phyloP scores from a whole-genome alignment of 2,113 vertebrate species.

The Girardinichthys multiradiatus region DNA sequence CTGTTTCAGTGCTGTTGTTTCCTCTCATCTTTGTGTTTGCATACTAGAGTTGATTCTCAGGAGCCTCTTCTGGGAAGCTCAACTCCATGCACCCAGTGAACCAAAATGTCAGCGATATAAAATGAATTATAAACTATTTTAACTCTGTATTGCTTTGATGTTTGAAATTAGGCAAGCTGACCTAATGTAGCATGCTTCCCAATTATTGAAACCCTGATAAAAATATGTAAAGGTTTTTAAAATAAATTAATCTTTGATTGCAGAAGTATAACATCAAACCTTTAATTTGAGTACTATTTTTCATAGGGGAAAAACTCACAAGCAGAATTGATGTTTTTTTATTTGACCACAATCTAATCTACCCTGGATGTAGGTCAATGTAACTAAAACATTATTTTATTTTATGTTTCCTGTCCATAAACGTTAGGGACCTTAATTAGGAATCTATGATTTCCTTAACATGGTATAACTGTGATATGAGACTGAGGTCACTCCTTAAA shows the following conservation, averaged over 20 bases:
- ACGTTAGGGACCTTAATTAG: no score
- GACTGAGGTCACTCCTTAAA: no score
- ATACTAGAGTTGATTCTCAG: constrained; percentile 13
- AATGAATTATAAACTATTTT: constrained; percentile 4
- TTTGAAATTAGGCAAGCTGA: background rate
- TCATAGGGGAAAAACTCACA: no score
- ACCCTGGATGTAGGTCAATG: no score
- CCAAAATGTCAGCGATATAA: constrained; percentile 5
- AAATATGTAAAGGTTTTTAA: background rate
- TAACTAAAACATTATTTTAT: no score
- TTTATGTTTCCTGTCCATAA: no score
- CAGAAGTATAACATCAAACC: background rate
- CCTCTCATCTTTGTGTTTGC: constrained; percentile 32
- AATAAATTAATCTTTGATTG: background rate
- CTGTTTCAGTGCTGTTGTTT: constrained; percentile 4
- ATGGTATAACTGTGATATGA: no score
- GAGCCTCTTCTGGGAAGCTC: constrained; percentile 47
- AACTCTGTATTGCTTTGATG: background rate
- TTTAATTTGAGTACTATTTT: no score
- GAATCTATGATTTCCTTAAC: no score
- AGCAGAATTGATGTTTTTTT: no score
- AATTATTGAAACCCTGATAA: background rate
- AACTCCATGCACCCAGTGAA: constrained; percentile 17
- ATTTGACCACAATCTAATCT: no score
- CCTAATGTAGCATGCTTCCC: background rate